phyloP scores from a whole-genome alignment of 2,888 invertebrate genomes.

The Muschampia plurimacula region DNA sequence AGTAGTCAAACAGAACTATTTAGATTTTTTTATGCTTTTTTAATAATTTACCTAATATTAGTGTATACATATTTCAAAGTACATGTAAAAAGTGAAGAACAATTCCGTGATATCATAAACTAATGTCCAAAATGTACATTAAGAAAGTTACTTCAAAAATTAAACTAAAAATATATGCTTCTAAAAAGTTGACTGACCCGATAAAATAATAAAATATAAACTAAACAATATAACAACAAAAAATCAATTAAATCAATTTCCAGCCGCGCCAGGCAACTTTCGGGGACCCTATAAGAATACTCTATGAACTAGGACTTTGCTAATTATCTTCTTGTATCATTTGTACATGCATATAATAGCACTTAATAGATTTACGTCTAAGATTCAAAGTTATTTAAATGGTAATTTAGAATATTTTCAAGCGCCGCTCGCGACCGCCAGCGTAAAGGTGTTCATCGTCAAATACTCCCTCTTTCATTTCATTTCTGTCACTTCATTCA shows the following conservation, averaged over 20 bases:
- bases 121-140: constrained; percentile 56
- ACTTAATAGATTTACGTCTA: constrained; percentile 69
- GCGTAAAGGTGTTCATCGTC: constrained; percentile 3
- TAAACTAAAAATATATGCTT: constrained; percentile 66
- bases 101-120: constrained; percentile 43
- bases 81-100: constrained; percentile 43
- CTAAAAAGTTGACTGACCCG: constrained; percentile 72
- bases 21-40: constrained; percentile 25
- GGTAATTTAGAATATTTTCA: constrained; percentile 72
- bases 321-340: constrained; percentile 64
- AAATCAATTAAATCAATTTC: constrained; percentile 64
- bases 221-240: constrained; percentile 71
- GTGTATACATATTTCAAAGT: constrained; percentile 36
- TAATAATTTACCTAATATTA: constrained; percentile 36
- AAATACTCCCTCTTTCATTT: neutral
- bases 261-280: constrained; percentile 61
- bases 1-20: constrained; percentile 42
- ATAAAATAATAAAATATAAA: constrained; percentile 80
- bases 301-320: constrained; percentile 74
- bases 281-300: constrained; percentile 56
- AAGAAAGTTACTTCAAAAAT: constrained; percentile 65
- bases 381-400: constrained; percentile 66
- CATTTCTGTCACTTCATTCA: neutral
- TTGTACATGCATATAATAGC: constrained; percentile 81
- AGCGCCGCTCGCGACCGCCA: neutral